Base-by-base conservation (phyloP, 2,888 invertebrate genomes). In the Gari tellinella region DNA sequence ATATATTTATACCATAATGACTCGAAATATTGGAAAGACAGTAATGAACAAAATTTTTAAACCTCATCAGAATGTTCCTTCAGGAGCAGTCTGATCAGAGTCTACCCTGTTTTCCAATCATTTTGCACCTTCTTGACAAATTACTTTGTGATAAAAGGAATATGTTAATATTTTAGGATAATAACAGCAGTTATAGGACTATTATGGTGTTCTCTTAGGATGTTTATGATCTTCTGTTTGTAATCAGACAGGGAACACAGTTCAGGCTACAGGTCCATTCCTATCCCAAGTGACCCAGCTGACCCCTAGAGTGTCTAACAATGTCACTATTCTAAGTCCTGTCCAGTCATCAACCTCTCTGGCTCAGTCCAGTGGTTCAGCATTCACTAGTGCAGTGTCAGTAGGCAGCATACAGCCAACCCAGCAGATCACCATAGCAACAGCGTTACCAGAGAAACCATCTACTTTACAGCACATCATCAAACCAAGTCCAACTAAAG, bases 401-500 rank as follows among this genome's bases (percentile, higher is more conserved):
- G 66, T 84, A 1, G 68, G 79, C 48, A 83, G 69, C 61, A 40
- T 79, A 14, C 83, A 80, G 48, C 74, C 63, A 25, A 80, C 67
- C 3, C 80, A 81, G 53, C 83, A 82, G 55, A 75, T 83, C 61
- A 81, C 84, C 66, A 73, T 86, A 62, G 74, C 80, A 62, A 69
- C 81, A 17, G 63, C 70, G 0, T 25, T 82, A 21, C 75, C 80
- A 17, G 83, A 82, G 55, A 80, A 77, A 49, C 72, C 63, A 26
- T 62, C 58, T 43, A 64, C 77, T 52, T 52, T 72, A 19, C 58
- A 66, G 10, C 70, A 72, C 48, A 69, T 74, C 15, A 77, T 84
- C 31, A 86, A 88, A 69, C 85, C 86, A 12, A 87, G 84, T 55
- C 84, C 86, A 3, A 85, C 87, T 2, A 88, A 87, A 85, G 86